phyloP scores from a whole-genome alignment of 2,888 invertebrate genomes.

The Macrosoma leucophasiata region DNA sequence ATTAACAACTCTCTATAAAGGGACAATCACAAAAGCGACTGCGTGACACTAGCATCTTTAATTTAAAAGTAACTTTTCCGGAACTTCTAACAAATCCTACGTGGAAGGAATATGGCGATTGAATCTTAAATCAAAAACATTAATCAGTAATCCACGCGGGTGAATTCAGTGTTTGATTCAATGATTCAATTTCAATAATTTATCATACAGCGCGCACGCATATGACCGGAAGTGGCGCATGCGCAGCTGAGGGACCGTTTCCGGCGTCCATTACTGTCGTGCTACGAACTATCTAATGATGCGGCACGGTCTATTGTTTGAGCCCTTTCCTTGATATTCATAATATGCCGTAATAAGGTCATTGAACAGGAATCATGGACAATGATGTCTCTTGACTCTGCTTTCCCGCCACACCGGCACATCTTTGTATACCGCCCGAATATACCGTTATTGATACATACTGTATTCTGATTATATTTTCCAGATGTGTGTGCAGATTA shows the following conservation, averaged over 20 bases:
- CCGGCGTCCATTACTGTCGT: conserved; percentile 52
- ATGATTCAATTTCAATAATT: conserved; percentile 42
- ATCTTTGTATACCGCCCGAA: no score
- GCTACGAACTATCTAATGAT: conserved; percentile 55
- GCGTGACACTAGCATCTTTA: no score
- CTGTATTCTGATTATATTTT: no score
- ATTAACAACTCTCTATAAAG: no score
- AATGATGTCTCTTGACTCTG: conserved; percentile 4
- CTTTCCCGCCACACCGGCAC: no score
- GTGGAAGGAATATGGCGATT: no score
- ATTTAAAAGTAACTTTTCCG: no score
- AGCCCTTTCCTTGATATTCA: conserved; percentile 42
- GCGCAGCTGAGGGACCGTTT: conserved; percentile 50
- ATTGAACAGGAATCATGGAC: conserved; percentile 39
- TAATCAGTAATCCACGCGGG: conserved; percentile 11
- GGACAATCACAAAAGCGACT: no score
- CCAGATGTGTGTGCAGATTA: no score
- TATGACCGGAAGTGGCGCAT: conserved; percentile 59
- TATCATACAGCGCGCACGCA: conserved; percentile 50
- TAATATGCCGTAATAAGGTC: conserved; percentile 34
- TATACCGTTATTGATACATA: no score
- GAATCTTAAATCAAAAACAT: no score
- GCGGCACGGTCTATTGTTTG: conserved; percentile 57
- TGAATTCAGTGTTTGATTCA: conserved; percentile 16
- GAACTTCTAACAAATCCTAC: no score